A percentile compares a stretch with the other conserved stretches of the same genome.
phyloP scores from a whole-genome alignment of 2,888 invertebrate genomes.

The Clepsis dumicolana region DNA sequence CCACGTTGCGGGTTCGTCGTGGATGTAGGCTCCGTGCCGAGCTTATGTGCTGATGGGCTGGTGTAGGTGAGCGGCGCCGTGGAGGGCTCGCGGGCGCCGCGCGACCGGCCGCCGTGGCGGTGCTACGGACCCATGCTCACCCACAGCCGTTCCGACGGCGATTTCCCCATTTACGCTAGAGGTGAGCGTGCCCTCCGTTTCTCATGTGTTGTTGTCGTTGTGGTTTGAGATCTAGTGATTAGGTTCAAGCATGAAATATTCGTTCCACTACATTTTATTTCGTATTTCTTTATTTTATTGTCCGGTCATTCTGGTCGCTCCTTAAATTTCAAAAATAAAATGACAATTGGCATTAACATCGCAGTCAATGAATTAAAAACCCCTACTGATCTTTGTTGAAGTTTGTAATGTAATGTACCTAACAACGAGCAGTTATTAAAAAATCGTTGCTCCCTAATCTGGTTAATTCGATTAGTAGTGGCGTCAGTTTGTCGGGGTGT shows the following conservation, averaged over 20 bases:
- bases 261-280: slow-evolving; percentile 28
- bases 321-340: slow-evolving; percentile 5
- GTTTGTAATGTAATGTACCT: slow-evolving; percentile 6
- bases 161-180: slow-evolving; percentile 93
- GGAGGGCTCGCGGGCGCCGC: slow-evolving; percentile 84
- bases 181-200: slow-evolving; percentile 81
- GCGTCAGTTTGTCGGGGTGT: slow-evolving; percentile 56
- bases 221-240: slow-evolving; percentile 39
- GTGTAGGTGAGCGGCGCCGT: slow-evolving; percentile 79
- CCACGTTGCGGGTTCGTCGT: slow-evolving; percentile 57
- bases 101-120: slow-evolving; percentile 85
- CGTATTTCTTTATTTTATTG: slow-evolving; percentile 22
- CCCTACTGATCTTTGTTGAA: not conserved
- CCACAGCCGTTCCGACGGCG: slow-evolving; percentile 94
- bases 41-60: slow-evolving; percentile 74
- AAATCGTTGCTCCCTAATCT: slow-evolving; percentile 32
- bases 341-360: slow-evolving; percentile 4
- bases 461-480: slow-evolving; percentile 50
- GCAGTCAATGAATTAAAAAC: not conserved
- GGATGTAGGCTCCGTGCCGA: slow-evolving; percentile 66
- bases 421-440: slow-evolving; percentile 11
- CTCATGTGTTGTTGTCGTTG: slow-evolving; percentile 45
- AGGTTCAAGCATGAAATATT: slow-evolving; percentile 40
- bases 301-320: slow-evolving; percentile 19
- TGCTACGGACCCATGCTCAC: slow-evolving; percentile 92